phyloP scores from a whole-genome alignment of 2,888 invertebrate genomes.

The Terebella lapidaria region DNA sequence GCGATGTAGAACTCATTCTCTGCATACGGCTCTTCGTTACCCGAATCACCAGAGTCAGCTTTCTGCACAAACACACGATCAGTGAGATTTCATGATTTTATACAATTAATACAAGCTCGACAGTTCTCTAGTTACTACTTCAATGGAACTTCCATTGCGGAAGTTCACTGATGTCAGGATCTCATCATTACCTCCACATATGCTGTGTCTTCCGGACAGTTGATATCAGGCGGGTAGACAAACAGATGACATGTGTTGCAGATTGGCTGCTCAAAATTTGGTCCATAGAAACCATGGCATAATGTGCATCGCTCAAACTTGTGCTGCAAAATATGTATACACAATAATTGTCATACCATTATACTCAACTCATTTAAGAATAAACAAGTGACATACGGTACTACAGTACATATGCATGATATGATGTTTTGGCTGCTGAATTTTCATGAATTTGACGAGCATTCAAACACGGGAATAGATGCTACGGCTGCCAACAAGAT shows the following conservation, averaged over 20 bases:
- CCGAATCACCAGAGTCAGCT: conserved; percentile 87
- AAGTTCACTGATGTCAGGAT: background rate
- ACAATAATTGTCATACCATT: too few relatives aligned
- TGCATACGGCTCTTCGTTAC: conserved; percentile 79
- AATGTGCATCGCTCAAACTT: conserved; percentile 65
- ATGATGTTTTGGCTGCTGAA: too few relatives aligned
- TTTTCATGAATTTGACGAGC: too few relatives aligned
- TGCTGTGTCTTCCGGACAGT: conserved; percentile 42
- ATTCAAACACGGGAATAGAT: too few relatives aligned
- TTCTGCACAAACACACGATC: conserved; percentile 53
- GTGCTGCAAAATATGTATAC: too few relatives aligned
- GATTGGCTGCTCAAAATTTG: conserved; percentile 83
- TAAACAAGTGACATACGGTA: too few relatives aligned
- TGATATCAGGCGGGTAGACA: conserved; percentile 73
- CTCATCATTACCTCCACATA: conserved; percentile 15
- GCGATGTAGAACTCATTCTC: conserved; percentile 60
- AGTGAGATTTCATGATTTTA: background rate
- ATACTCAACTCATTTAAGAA: too few relatives aligned
- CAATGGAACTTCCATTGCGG: background rate
- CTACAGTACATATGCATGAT: too few relatives aligned
- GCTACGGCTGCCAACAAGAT: too few relatives aligned
- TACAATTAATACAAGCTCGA: background rate
- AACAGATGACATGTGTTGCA: conserved; percentile 89
- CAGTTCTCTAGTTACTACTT: too few relatives aligned
- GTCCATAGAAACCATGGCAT: conserved; percentile 88